phyloP scores from a whole-genome alignment of 2,888 invertebrate genomes.

The Noctua janthina region DNA sequence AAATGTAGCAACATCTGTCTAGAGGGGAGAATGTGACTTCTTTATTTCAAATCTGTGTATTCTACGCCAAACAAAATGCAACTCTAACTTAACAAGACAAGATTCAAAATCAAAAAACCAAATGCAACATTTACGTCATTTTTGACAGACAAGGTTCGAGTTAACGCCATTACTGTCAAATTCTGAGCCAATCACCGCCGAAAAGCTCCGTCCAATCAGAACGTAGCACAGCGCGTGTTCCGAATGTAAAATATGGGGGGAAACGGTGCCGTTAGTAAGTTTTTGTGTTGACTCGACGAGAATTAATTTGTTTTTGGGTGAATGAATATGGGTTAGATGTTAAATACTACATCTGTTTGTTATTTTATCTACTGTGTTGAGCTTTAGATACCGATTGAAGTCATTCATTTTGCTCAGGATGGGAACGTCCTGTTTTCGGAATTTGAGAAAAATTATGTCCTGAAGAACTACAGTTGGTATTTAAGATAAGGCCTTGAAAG shows the following conservation, averaged over 20 bases:
- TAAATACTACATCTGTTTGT: slow-evolving; percentile 57
- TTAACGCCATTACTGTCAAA: slow-evolving; percentile 90
- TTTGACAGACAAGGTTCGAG: slow-evolving; percentile 67
- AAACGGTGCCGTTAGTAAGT: slow-evolving; percentile 86
- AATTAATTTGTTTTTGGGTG: slow-evolving; percentile 76
- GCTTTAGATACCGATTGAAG: not conserved
- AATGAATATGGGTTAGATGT: slow-evolving; percentile 67
- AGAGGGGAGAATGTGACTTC: slow-evolving; percentile 76
- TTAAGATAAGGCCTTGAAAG: not conserved
- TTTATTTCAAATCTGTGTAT: slow-evolving; percentile 45
- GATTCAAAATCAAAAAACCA: slow-evolving; percentile 44
- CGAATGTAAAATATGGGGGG: slow-evolving; percentile 87
- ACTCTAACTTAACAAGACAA: slow-evolving; percentile 25
- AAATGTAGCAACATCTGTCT: slow-evolving; percentile 90
- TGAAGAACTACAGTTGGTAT: not conserved
- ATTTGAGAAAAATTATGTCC: no score
- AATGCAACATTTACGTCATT: slow-evolving; percentile 60
- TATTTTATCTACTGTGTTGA: slow-evolving; percentile 30
- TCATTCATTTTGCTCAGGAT: not conserved
- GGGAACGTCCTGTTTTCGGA: not conserved
- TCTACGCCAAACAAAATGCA: slow-evolving; percentile 25
- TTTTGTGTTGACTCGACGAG: slow-evolving; percentile 76
- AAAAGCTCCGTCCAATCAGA: slow-evolving; percentile 83
- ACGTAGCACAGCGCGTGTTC: slow-evolving; percentile 80
- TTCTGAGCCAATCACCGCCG: slow-evolving; percentile 86